Evolutionary conservation across 2,888 invertebrate genomes (phyloP).

Genomic region (Petrolisthes cinctipes): DNA sequence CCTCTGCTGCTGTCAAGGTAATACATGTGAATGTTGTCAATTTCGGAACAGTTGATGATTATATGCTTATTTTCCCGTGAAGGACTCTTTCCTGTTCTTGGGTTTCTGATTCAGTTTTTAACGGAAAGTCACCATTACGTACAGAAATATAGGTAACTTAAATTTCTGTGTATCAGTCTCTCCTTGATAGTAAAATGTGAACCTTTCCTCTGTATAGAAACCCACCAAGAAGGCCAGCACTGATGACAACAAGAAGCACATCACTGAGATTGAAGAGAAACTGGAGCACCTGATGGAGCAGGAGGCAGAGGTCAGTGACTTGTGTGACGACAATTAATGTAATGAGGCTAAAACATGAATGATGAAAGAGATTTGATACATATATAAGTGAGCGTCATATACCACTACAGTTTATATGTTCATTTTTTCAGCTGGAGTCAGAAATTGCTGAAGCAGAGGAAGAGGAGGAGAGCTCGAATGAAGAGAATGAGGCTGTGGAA

Average conservation of each 20-base stretch:
- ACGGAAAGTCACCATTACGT: too few species aligned
- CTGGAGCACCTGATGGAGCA: conserved; percentile 48
- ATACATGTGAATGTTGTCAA: neutral
- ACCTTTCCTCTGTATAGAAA: neutral
- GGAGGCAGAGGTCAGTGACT: conserved; percentile 53
- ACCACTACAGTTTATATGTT: neutral
- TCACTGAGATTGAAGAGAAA: conserved; percentile 57
- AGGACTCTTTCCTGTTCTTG: too few species aligned
- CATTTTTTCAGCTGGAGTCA: conserved; percentile 24
- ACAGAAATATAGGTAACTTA: neutral
- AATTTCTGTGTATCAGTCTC: neutral
- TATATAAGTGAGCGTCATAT: too few species aligned
- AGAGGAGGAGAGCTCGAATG: conserved; percentile 9
- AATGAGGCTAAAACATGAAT: neutral
- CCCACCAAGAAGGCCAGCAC: conserved; percentile 31
- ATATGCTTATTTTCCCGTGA: too few species aligned
- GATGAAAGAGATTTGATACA: neutral
- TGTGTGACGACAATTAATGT: neutral
- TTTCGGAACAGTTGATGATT: too few species aligned
- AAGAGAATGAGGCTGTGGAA: conserved; percentile 16
- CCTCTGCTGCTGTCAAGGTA: conserved; percentile 18
- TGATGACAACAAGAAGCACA: conserved; percentile 38
- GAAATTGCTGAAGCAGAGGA: conserved; percentile 39
- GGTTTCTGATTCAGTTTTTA: too few species aligned
- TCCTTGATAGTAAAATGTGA: neutral